Base-by-base conservation (phyloP, 1,140 invertebrate species). In the Acromyrmex echinatior region DNA sequence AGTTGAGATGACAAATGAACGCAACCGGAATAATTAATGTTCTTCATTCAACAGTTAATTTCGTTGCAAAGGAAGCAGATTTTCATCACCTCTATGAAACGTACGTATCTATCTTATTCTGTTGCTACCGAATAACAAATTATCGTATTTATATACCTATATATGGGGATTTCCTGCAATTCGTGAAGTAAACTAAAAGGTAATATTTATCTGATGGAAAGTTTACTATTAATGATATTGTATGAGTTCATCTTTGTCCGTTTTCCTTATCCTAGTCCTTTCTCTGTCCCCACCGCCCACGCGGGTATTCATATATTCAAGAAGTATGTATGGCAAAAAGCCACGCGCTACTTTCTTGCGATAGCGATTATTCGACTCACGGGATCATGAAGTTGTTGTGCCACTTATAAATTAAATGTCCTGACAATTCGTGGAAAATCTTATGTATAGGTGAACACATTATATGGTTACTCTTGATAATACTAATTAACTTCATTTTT, bases 211-310 rank as follows among this genome's bases (percentile, higher is more conserved):
- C 18, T 21, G 6, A 82, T 51, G 25, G 18, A 74, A 84, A 74
- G 39, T 74, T 45, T 45, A 45, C 10, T 45, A 7, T 45, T 86
- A 71, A 86, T 51, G 76, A 77, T 82, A 76, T 71, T 45, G 88
- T 91, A 80, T 86, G 73, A 86, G 62, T 21, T 74, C 25, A 63
- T 18, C n/a, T 66, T 79, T 87, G 76, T 65, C 62, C 31, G 63
- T 70, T 62, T 71, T 58, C 73, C 18, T 82, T 56, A 60, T 68
- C 81, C 81, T 56, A 68, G 58, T 68, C 58, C 86, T 81, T 65
- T 70, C 85, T 86, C 78, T 76, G 35, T 60, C 53, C 74, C 63
- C 85, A 53, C 70, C 90, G 87, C 89, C 89, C 88, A 90, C 88
- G 68, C 88, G 51, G 35, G 60, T 80, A 79, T 79, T 68, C 76